Base-by-base conservation (phyloP, 2,888 invertebrate species). In the Pandemis corylana region DNA sequence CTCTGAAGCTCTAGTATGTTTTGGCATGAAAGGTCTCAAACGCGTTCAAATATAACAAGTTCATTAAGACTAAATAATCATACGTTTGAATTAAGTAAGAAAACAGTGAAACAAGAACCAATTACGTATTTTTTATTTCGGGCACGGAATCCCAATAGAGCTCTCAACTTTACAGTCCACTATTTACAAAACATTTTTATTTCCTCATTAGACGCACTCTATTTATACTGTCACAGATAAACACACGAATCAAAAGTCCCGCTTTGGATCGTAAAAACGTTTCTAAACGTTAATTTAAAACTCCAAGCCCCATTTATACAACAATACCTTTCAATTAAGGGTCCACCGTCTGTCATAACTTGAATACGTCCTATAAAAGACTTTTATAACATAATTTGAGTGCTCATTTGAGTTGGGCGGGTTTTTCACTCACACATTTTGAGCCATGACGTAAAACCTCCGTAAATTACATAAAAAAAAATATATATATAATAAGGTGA, bases 251-350 rank as follows among this genome's bases (percentile, higher is more conserved):
- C 69, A 70, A 70, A 74, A 66, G 56, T n/a, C 51, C 69, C 74
- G 69, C 74, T 66, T 15, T n/a, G 41, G 15, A 49, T 69, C 65
- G 65, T 74, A 74, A 68, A 68, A 69, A 69, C 65, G 36, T 53
- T 9, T 28, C 44, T 67, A 68, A 69, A 10, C n/a, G 41, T 49
- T 15, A 44, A 65, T 51, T 65, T 65, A 46, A 44, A 59, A 65
- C 12, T 68, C 56, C 42, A 49, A 42, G 61, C 42, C 51, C 42
- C 65, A 59, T 61, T 70, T 20, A 51, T 61, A 69, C 59, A 42
- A 72, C 67, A 74, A 65, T 74, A 61, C 73, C 61, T 72, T 70
- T 71, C 63, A 76, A 76, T 78, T 73, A 78, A 75, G 73, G 74
- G 73, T 71, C 66, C 73, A 44, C 65, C 61, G 51, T 41, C 68